These are phyloP conservation scores for Halotydeus destructor DNA, from an alignment of 1,140 invertebrate species.

Conservation along the genomic window DNA sequence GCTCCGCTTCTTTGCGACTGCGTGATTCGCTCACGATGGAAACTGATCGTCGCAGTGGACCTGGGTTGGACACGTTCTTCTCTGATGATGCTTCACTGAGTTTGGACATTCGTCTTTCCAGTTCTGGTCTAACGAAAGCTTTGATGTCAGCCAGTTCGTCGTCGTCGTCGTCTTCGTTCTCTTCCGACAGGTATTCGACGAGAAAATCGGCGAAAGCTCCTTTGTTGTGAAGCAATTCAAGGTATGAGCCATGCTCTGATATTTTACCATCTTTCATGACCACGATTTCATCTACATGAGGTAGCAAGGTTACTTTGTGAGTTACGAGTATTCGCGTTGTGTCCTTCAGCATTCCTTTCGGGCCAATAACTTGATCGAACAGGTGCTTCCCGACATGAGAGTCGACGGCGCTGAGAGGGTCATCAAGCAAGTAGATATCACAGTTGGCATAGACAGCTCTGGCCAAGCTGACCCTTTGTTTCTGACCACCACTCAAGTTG, in stretches of 20 bases:
- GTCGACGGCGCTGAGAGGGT: constrained; percentile 52
- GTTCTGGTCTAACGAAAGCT: background rate
- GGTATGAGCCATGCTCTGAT: constrained; percentile 29
- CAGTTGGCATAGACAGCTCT: constrained; percentile 20
- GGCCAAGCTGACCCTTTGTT: constrained; percentile 19
- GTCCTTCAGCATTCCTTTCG: constrained; percentile 47
- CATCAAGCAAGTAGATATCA: constrained; percentile 26
- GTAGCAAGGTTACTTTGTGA: constrained; percentile 36
- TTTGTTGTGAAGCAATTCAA: constrained; percentile 22
- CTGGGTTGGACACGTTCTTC: too few species aligned
- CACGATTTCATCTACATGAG: constrained; percentile 64
- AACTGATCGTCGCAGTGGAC: constrained; percentile 11
- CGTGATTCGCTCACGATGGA: background rate
- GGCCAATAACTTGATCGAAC: constrained; percentile 70
- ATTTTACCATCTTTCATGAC: constrained; percentile 49
- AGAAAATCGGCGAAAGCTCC: constrained; percentile 22
- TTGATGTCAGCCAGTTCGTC: constrained; percentile 4
- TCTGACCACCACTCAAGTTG: constrained; percentile 16
- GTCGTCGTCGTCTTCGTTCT: background rate
- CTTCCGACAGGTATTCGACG: constrained; percentile 21
- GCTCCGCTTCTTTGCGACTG: background rate
- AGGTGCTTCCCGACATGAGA: constrained; percentile 87
- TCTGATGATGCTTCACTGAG: background rate
- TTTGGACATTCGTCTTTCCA: background rate
- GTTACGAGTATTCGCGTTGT: constrained; percentile 29